phyloP scores from a whole-genome alignment of 2,113 vertebrate species.

The Neogale vison region DNA sequence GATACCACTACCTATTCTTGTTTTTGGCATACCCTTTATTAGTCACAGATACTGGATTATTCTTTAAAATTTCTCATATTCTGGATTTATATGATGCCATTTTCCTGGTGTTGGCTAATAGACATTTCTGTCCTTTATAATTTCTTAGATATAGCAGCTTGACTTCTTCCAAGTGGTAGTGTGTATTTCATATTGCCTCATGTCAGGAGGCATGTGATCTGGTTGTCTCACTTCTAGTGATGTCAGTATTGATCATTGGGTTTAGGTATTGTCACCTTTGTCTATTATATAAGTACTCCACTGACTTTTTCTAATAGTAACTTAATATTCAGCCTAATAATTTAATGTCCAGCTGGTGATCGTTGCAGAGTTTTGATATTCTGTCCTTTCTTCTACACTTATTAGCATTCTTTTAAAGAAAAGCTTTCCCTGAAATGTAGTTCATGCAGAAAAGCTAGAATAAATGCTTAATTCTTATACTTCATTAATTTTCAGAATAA shows the following conservation, averaged over 20 bases:
- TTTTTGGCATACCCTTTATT: neutral
- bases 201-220: neutral
- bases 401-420: neutral
- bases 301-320: neutral
- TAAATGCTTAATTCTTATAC: neutral
- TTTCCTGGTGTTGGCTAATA: neutral
- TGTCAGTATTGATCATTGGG: neutral
- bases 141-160: neutral
- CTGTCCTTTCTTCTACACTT: neutral
- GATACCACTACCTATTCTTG: neutral
- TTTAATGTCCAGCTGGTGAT: neutral
- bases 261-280: neutral
- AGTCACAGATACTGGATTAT: neutral
- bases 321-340: neutral
- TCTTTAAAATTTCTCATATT: conserved; percentile 8
- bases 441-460: neutral
- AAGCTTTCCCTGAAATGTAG: neutral
- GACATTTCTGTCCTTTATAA: neutral
- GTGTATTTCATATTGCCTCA: neutral
- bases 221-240: neutral
- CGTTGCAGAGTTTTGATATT: neutral
- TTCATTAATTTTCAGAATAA: conserved; percentile 10
- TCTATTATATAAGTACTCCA: neutral
- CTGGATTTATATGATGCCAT: neutral
- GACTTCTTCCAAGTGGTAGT: neutral